phyloP scores from a whole-genome alignment of 2,888 invertebrate species.

The Antheraea yamamai region DNA sequence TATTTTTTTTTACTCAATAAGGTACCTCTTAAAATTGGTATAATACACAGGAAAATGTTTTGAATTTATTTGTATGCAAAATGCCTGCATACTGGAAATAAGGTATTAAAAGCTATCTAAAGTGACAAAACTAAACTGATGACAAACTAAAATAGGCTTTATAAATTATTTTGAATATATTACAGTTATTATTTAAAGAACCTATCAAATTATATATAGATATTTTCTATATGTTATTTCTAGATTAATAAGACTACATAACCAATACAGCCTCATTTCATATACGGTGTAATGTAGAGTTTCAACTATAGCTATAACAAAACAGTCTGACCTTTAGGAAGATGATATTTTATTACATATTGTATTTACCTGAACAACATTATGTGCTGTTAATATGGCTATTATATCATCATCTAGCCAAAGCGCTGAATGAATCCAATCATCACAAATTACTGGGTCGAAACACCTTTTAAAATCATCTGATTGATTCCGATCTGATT shows the following conservation, averaged over 20 bases:
- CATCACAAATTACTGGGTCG: conserved; percentile 65
- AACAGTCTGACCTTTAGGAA: not conserved
- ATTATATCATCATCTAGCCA: conserved; percentile 75
- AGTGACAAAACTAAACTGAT: too few relatives aligned
- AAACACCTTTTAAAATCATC: conserved; percentile 36
- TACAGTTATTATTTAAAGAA: too few relatives aligned
- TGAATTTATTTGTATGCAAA: too few relatives aligned
- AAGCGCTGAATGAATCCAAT: conserved; percentile 85
- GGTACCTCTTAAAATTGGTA: too few relatives aligned
- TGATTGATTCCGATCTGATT: conserved; percentile 27
- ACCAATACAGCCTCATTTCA: not conserved
- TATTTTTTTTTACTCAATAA: too few relatives aligned
- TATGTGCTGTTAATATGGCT: conserved; percentile 85
- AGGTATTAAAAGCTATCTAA: too few relatives aligned
- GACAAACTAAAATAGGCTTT: too few relatives aligned
- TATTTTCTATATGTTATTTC: not conserved
- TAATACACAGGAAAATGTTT: too few relatives aligned
- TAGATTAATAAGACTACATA: not conserved
- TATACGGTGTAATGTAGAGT: not conserved
- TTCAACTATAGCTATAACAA: not conserved
- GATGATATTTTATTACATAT: not conserved
- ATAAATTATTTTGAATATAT: too few relatives aligned
- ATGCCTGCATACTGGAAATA: too few relatives aligned
- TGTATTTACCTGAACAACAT: conserved; percentile 78
- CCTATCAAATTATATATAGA: not conserved